Percentiles rank a stretch among this genome's conserved stretches.
Conservation (phyloP, 1,140 invertebrate species). For the Epicauta chinensis region DNA sequence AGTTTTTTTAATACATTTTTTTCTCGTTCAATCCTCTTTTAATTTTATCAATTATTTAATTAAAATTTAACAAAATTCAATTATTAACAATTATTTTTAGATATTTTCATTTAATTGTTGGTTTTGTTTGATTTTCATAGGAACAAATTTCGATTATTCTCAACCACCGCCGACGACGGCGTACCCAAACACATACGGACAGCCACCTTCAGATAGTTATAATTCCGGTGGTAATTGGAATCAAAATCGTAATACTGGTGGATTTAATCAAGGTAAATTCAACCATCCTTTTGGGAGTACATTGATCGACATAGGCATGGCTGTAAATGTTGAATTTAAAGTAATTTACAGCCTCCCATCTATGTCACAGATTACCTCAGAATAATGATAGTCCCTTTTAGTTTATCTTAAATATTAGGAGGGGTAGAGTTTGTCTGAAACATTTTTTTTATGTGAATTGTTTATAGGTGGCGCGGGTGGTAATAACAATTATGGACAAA, state of each 20-base stretch:
- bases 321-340: slow-evolving; percentile 7
- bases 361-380: slow-evolving; percentile 28
- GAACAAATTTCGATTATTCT: slow-evolving; percentile 27
- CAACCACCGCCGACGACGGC: slow-evolving; percentile 30
- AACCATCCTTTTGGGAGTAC: background rate
- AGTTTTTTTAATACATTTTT: background rate
- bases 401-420: slow-evolving; percentile 18
- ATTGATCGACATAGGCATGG: slow-evolving; percentile 30
- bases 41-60: background rate
- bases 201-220: slow-evolving; percentile 5
- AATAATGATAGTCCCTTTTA: slow-evolving; percentile 30
- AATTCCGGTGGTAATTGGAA: slow-evolving; percentile 11
- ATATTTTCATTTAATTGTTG: background rate
- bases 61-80: background rate
- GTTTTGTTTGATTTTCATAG: background rate
- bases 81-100: background rate
- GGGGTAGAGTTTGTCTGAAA: slow-evolving; percentile 29
- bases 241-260: slow-evolving; percentile 5
- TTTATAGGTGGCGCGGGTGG: slow-evolving; percentile 1
- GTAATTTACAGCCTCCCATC: slow-evolving; percentile 22
- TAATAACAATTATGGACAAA: slow-evolving; percentile 8
- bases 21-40: background rate
- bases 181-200: slow-evolving; percentile 19
- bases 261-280: slow-evolving; percentile 21
- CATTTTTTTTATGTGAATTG: slow-evolving; percentile 15